phyloP scores from a whole-genome alignment of 2,113 vertebrate genomes.

The Rhinoptilus africanus region DNA sequence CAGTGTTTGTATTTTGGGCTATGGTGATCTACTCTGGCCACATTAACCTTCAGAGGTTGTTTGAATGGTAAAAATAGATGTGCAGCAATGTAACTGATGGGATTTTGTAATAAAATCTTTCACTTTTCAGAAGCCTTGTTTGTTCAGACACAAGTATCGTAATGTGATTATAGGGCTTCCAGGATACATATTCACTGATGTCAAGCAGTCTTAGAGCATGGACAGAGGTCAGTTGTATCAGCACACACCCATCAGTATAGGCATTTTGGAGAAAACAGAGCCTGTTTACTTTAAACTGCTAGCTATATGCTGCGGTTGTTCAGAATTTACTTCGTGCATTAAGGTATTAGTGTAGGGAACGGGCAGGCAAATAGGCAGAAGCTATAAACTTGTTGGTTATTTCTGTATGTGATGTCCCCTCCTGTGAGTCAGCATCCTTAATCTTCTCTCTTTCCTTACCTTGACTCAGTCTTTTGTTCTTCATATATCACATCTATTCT shows the following conservation, averaged over 20 bases:
- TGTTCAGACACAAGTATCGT: not conserved
- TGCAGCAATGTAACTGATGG: not conserved
- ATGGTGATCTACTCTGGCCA: not conserved
- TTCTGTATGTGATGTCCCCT: not conserved
- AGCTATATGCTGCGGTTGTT: not conserved
- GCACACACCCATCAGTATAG: not conserved
- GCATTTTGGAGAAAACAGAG: not conserved
- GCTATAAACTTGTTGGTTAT: not conserved
- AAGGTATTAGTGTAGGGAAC: not conserved
- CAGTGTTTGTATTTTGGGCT: not conserved
- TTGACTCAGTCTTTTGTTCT: not conserved
- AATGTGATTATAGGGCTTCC: not conserved
- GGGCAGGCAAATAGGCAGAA: not conserved
- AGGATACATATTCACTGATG: not conserved
- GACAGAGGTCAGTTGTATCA: not conserved
- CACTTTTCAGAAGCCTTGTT: not conserved
- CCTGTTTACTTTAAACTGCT: not conserved
- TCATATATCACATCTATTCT: not conserved
- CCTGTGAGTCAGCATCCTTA: not conserved
- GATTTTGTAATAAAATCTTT: not conserved
- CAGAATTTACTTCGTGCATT: not conserved
- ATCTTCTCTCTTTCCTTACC: not conserved
- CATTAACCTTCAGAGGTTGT: not conserved
- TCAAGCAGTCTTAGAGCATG: not conserved
- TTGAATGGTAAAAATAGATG: not conserved